Evolutionary conservation across 1,140 invertebrate genomes (phyloP).

Genomic region (Theocolax elegans): DNA sequence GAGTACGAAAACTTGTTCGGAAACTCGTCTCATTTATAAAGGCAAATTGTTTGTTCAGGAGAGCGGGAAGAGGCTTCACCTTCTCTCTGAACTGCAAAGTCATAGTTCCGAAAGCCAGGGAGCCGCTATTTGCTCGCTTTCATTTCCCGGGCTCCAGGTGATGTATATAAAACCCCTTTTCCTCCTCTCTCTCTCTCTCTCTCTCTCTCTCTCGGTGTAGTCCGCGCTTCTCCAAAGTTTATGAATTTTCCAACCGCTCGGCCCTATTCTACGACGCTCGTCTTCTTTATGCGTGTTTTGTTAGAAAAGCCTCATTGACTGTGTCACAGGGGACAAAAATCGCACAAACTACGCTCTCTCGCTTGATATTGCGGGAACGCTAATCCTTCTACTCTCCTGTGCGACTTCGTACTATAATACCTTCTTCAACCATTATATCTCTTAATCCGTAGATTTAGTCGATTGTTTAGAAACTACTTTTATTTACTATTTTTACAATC

Average conservation of each 20-base stretch:
- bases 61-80: slow-evolving; percentile 40
- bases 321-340: slow-evolving; percentile 42
- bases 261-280: slow-evolving; percentile 39
- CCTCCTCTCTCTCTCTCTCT: slow-evolving; percentile 20
- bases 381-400: no score
- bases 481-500: no score
- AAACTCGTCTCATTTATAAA: slow-evolving; percentile 63
- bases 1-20: slow-evolving; percentile 44
- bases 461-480: no score
- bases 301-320: slow-evolving; percentile 28
- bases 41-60: slow-evolving; percentile 56
- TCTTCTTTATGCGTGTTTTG: slow-evolving; percentile 40
- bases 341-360: background rate
- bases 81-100: slow-evolving; percentile 52
- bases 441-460: no score
- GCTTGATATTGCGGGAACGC: no score
- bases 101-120: slow-evolving; percentile 54
- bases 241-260: slow-evolving; percentile 55
- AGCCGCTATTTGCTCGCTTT: slow-evolving; percentile 47
- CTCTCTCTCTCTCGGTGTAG: no score
- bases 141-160: slow-evolving; percentile 46
- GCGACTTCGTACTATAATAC: no score
- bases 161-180: slow-evolving; percentile 25
- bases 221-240: slow-evolving; percentile 47
- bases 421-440: no score